Percentiles rank a stretch among this genome's conserved stretches.
Conservation (phyloP, 92 coral and sea anemone species). For the Epizoanthus ramosus region DNA sequence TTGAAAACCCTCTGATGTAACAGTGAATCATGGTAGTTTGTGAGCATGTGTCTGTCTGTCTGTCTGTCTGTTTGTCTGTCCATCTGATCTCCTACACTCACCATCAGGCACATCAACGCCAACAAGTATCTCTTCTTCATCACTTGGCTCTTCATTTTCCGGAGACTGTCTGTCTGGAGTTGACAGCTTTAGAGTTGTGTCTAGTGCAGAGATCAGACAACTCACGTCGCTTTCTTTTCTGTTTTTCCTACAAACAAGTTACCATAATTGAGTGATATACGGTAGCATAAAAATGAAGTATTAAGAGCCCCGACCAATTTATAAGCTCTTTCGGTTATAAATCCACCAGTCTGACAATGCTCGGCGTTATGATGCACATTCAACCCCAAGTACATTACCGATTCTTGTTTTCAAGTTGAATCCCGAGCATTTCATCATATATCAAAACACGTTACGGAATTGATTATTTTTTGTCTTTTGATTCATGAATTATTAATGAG, state of each 20-base stretch:
- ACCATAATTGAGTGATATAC: too few relatives aligned
- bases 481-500: too few relatives aligned
- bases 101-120: slow-evolving; percentile 60
- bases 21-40: too few relatives aligned
- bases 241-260: slow-evolving; percentile 41
- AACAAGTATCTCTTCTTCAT: slow-evolving; percentile 40
- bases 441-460: too few relatives aligned
- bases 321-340: too few relatives aligned
- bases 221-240: slow-evolving; percentile 84
- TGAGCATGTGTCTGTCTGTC: not conserved
- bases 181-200: slow-evolving; percentile 80
- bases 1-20: too few relatives aligned
- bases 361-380: too few relatives aligned
- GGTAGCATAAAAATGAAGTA: not conserved
- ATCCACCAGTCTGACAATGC: too few relatives aligned
- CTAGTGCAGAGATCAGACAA: slow-evolving; percentile 83
- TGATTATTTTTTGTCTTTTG: too few relatives aligned
- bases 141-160: slow-evolving; percentile 65
- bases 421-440: too few relatives aligned
- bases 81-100: slow-evolving; percentile 9
- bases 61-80: not conserved
- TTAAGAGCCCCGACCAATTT: not conserved
- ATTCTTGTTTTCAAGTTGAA: too few relatives aligned
- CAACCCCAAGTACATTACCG: too few relatives aligned
- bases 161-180: slow-evolving; percentile 81